A percentile compares a stretch with the other conserved stretches of the same genome.
Conservation (phyloP, 2,113 vertebrate genomes). For the Colossoma macropomum region DNA sequence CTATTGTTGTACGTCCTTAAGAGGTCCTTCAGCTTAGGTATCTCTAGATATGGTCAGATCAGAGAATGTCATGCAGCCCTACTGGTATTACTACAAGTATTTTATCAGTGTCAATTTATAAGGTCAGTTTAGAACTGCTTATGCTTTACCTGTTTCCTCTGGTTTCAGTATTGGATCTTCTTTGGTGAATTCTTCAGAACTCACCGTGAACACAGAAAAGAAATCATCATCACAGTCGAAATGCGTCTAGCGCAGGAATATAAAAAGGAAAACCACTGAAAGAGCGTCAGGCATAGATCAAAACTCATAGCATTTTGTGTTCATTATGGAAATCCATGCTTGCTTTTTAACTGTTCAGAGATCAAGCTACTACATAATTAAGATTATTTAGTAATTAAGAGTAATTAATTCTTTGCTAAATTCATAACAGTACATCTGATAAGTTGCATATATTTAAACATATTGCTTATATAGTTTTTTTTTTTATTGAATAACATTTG, state of each 20-base stretch:
- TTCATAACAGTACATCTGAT: too few species aligned
- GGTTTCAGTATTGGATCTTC: background rate
- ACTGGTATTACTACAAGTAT: background rate
- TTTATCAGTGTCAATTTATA: background rate
- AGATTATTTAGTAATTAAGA: too few species aligned
- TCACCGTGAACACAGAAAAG: slow-evolving; percentile 29
- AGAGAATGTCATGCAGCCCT: background rate
- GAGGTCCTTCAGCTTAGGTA: background rate
- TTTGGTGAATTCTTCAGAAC: slow-evolving; percentile 18
- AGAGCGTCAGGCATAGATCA: too few species aligned
- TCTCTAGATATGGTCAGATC: slow-evolving; percentile 4
- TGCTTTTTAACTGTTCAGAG: too few species aligned
- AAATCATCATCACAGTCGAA: slow-evolving; percentile 5
- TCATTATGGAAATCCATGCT: too few species aligned
- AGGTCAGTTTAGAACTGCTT: background rate
- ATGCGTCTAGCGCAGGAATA: slow-evolving; percentile 15
- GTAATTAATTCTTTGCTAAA: too few species aligned
- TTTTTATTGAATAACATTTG: too few species aligned
- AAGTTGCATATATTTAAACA: too few species aligned
- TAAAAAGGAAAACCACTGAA: background rate
- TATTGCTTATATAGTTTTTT: too few species aligned
- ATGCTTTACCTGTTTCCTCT: slow-evolving; percentile 22
- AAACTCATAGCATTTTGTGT: too few species aligned
- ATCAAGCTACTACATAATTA: too few species aligned
- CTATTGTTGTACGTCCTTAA: background rate